phyloP scores from a whole-genome alignment of 2,888 invertebrate genomes.

The Calliopum simillimum region DNA sequence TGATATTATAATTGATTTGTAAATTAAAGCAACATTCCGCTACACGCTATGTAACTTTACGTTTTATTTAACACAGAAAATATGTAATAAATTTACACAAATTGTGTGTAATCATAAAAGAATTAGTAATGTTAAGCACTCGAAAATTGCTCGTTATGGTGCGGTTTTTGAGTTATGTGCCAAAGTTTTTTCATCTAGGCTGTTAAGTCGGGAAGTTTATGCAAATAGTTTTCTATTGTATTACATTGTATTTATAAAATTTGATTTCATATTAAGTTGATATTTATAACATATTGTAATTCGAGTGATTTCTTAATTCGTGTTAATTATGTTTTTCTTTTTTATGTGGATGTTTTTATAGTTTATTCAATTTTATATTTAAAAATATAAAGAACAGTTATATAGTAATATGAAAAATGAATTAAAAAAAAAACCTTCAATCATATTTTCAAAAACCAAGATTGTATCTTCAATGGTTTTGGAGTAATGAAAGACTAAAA shows the following conservation, averaged over 20 bases:
- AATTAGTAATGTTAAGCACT: conserved; percentile 7
- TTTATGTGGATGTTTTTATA: not conserved
- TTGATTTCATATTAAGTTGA: not conserved
- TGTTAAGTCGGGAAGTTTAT: conserved; percentile 20
- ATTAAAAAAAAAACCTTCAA: too few species aligned
- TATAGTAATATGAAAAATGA: too few species aligned
- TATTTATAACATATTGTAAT: conserved; percentile 6
- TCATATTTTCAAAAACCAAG: too few species aligned
- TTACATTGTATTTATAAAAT: conserved; percentile 11
- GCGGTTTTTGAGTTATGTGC: conserved; percentile 11
- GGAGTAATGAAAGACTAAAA: too few species aligned
- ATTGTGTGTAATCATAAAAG: not conserved
- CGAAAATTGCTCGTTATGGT: not conserved
- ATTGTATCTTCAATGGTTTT: too few species aligned
- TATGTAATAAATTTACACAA: too few species aligned
- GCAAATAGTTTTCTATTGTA: conserved; percentile 13
- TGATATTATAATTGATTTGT: too few species aligned
- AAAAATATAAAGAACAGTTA: too few species aligned
- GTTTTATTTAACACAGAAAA: too few species aligned
- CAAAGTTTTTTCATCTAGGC: conserved; percentile 26
- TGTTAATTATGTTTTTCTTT: not conserved
- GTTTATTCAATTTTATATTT: too few species aligned
- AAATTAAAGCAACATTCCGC: too few species aligned
- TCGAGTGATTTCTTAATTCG: conserved; percentile 26
- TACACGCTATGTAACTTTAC: too few species aligned